phyloP scores from a whole-genome alignment of 2,113 vertebrate genomes.

The Heterocephalus glaber region DNA sequence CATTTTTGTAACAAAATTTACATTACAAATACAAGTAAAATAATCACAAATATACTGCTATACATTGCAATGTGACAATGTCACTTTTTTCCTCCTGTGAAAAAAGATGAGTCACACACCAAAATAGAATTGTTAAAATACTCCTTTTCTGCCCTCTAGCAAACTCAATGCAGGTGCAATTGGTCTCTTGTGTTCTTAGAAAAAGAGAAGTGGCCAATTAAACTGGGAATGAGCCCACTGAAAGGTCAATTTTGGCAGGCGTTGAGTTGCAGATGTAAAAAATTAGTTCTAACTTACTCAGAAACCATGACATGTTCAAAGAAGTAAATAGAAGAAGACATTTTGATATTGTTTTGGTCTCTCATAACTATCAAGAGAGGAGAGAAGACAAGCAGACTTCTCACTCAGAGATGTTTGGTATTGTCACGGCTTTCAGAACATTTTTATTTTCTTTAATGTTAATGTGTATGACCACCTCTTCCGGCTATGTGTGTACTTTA shows the following conservation, averaged over 20 bases:
- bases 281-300: conserved; percentile 13
- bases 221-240: conserved; percentile 47
- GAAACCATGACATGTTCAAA: neutral
- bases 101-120: conserved; percentile 39
- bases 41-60: conserved; percentile 56
- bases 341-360: neutral
- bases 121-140: conserved; percentile 68
- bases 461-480: neutral
- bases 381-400: conserved; percentile 19
- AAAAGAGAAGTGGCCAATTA: conserved; percentile 56
- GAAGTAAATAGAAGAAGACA: conserved; percentile 10
- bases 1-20: conserved; percentile 69
- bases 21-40: conserved; percentile 73
- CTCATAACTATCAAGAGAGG: conserved; percentile 20
- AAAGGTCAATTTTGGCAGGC: conserved; percentile 53
- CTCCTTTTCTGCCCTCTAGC: conserved; percentile 52
- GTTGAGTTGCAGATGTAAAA: conserved; percentile 50
- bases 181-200: conserved; percentile 60
- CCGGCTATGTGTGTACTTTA: neutral
- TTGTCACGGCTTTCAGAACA: neutral
- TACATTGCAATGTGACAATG: conserved; percentile 49
- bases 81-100: conserved; percentile 34
- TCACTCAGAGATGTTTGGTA: neutral
- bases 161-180: conserved; percentile 45
- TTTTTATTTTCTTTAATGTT: conserved; percentile 15